phyloP scores from a whole-genome alignment of 2,797 vertebrate genomes.

The Myotis daubentonii region DNA sequence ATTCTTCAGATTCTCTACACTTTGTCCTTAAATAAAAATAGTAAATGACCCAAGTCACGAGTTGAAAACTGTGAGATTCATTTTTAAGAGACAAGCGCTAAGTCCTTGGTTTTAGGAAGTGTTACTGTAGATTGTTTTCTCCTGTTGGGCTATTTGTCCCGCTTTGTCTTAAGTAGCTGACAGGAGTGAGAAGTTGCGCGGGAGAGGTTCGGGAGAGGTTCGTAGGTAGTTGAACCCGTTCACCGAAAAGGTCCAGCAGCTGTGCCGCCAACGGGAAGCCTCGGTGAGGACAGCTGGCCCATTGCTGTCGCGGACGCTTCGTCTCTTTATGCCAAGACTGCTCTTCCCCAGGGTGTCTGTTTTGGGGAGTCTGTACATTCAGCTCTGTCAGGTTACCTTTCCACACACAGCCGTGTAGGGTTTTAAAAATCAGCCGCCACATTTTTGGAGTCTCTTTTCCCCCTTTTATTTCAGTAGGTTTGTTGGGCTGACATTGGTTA shows the following conservation, averaged over 20 bases:
- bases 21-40: slow-evolving; percentile 52
- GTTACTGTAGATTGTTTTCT: slow-evolving; percentile 77
- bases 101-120: slow-evolving; percentile 73
- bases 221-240: not conserved
- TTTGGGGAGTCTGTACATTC: not conserved
- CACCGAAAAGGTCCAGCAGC: not conserved
- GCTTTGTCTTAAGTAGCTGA: slow-evolving; percentile 72
- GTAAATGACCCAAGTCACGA: not conserved
- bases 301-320: not conserved
- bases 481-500: not conserved
- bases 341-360: not conserved
- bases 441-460: not conserved
- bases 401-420: not conserved
- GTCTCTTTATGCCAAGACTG: not conserved
- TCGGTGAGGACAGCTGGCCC: not conserved
- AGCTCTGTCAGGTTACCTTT: not conserved
- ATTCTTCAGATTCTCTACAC: slow-evolving; percentile 33
- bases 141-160: slow-evolving; percentile 61
- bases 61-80: slow-evolving; percentile 37
- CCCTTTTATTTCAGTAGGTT: not conserved
- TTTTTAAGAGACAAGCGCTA: slow-evolving; percentile 74
- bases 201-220: slow-evolving; percentile 13
- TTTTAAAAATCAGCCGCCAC: not conserved
- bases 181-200: slow-evolving; percentile 37
- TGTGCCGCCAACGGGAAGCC: not conserved